Conservation (phyloP, 1,140 invertebrate genomes). For the Bilobella aurantiaca region DNA sequence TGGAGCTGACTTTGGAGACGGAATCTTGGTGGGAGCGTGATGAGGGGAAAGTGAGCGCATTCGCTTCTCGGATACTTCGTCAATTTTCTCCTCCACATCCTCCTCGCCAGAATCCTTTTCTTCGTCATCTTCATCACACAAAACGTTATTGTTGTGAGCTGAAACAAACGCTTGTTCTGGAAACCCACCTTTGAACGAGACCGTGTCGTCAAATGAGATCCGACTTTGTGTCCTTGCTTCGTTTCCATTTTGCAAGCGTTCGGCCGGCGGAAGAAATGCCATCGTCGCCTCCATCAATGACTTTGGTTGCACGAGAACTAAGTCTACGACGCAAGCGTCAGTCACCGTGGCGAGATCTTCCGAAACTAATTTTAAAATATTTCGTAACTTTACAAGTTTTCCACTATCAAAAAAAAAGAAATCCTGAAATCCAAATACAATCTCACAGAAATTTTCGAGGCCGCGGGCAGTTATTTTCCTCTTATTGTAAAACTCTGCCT, state of each 20-base stretch:
- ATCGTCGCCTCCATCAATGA: conserved; percentile 76
- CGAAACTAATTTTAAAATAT: too few species aligned
- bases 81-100: conserved; percentile 18
- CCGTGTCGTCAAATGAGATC: conserved; percentile 24
- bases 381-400: too few species aligned
- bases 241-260: not conserved
- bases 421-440: not conserved
- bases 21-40: conserved; percentile 7
- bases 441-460: not conserved
- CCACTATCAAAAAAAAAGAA: not conserved
- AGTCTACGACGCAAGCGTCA: conserved; percentile 46
- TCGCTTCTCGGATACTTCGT: not conserved
- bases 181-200: not conserved
- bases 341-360: not conserved
- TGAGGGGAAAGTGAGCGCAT: not conserved
- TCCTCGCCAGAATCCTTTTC: not conserved
- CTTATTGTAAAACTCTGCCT: not conserved
- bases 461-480: not conserved
- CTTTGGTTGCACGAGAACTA: conserved; percentile 79
- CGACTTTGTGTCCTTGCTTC: conserved; percentile 6
- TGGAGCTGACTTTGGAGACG: not conserved
- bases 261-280: conserved; percentile 52
- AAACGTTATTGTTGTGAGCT: not conserved
- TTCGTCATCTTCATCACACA: conserved; percentile 7
- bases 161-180: not conserved